Evolutionary conservation across 2,113 vertebrate genomes (phyloP), one percentile per base, ranked within the genome.

Genomic region (Vombatus ursinus): DNA sequence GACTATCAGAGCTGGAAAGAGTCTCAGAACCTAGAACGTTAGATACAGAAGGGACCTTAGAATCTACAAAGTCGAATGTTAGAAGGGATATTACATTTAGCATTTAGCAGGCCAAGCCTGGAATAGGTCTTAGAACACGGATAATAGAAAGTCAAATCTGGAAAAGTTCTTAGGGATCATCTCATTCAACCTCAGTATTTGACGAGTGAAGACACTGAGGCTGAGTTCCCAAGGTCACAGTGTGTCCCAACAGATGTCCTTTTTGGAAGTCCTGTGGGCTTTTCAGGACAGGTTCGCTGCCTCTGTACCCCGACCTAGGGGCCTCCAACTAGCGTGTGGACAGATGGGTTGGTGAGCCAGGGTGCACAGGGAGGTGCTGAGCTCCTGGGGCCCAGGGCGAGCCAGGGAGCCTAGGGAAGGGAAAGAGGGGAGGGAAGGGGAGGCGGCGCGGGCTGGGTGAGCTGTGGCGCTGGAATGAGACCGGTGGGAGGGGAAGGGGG

Each of bases 371-470:
- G 57, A 68, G 57, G 57, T 68, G 57, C 57, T 68, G 57, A 68
- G 57, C 89, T 90, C 44, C 19, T 90, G 89, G 95, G 96, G 95
- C 94, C 92, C 95, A 93, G 96, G 98, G 91, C 37, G 94, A 95
- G 97, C 96, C 93, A 54, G 14, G 92, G 96, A 89, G 90, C 95
- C 97, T 37, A 7, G 7, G 96, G 96, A 22, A 22, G 22, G 53
- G 1, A 44, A 25, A 3, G 57, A 24, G 48, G 24, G 28, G 37
- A 50, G 14, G 50, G 3, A 28, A 19, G 47, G 8, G 49, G 31
- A 44, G 24, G 54, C 50, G 94, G 90, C 0, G n/a, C 91, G 61
- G 19, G 61, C 90, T 52, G 4, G 24, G 51, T 16, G 7, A 92
- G 31, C 53, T 50, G 91, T 53, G 6, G 91, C 91, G 10, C 91